phyloP scores from a whole-genome alignment of 2,797 vertebrate species.

The Trachops cirrhosus region DNA sequence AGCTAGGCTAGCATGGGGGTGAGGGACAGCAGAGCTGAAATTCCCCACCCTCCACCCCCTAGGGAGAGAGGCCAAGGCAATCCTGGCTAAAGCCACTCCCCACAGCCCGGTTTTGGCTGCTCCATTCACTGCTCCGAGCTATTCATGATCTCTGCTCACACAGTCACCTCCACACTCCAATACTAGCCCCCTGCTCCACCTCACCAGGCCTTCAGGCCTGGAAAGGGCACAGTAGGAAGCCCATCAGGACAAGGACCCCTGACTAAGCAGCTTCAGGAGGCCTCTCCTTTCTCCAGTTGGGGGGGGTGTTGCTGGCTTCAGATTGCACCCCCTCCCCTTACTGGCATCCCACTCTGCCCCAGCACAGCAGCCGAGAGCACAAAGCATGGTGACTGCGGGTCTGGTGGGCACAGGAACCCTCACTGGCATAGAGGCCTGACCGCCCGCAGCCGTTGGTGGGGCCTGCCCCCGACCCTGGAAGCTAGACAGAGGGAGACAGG shows the following conservation, averaged over 20 bases:
- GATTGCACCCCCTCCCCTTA: neutral
- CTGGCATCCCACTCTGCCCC: neutral
- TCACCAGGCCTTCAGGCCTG: neutral
- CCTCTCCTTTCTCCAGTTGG: neutral
- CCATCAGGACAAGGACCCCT: neutral
- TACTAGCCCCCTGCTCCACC: neutral
- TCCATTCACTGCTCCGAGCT: conserved; percentile 48
- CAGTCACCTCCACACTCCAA: neutral
- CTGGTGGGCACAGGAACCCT: neutral
- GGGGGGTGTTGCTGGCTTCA: neutral
- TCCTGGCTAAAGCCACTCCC: neutral
- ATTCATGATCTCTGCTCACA: conserved; percentile 58
- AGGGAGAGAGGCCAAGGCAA: neutral
- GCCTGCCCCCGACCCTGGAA: neutral
- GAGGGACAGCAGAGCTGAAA: neutral
- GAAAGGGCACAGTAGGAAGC: neutral
- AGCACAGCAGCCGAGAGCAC: conserved; percentile 26
- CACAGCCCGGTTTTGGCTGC: neutral
- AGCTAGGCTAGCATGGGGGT: neutral
- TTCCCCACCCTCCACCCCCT: neutral
- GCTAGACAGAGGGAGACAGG: neutral
- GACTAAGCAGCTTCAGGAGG: neutral
- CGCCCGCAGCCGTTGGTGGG: neutral
- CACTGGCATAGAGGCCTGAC: neutral
- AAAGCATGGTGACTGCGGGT: neutral